phyloP scores from a whole-genome alignment of 2,797 vertebrate species.

The Orestias chungarensis region DNA sequence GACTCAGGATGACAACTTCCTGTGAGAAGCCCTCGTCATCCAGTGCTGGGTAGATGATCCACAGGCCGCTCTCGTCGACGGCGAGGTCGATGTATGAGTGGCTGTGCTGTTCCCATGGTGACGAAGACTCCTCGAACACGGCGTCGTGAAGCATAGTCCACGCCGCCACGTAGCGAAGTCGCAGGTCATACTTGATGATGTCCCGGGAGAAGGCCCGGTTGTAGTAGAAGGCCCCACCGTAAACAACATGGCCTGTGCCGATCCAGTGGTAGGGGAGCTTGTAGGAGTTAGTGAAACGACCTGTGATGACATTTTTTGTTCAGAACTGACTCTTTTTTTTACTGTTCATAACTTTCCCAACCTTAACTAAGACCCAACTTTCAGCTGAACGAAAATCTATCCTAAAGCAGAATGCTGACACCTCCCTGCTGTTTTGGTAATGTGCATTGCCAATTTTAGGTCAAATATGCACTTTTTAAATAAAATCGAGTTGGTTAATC shows the following conservation, averaged over 20 bases:
- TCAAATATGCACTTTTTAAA: neutral
- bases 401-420: neutral
- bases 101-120: constrained; percentile 90
- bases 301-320: constrained; percentile 62
- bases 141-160: constrained; percentile 96
- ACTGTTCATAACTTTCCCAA: neutral
- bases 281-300: constrained; percentile 95
- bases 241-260: constrained; percentile 94
- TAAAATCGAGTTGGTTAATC: neutral
- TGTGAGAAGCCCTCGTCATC: constrained; percentile 92
- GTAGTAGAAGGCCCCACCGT: constrained; percentile 93
- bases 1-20: constrained; percentile 93
- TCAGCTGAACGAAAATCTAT: neutral
- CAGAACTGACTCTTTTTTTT: neutral
- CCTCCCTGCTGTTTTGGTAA: neutral
- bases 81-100: constrained; percentile 92
- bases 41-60: constrained; percentile 94
- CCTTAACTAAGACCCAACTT: neutral
- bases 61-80: constrained; percentile 93
- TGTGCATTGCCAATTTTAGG: neutral
- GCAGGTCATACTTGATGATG: constrained; percentile 95
- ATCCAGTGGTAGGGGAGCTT: constrained; percentile 99
- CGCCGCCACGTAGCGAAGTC: constrained; percentile 87
- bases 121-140: constrained; percentile 86
- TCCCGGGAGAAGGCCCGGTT: constrained; percentile 97